phyloP scores from a whole-genome alignment of 2,888 invertebrate genomes.

The Adelphocoris suturalis region DNA sequence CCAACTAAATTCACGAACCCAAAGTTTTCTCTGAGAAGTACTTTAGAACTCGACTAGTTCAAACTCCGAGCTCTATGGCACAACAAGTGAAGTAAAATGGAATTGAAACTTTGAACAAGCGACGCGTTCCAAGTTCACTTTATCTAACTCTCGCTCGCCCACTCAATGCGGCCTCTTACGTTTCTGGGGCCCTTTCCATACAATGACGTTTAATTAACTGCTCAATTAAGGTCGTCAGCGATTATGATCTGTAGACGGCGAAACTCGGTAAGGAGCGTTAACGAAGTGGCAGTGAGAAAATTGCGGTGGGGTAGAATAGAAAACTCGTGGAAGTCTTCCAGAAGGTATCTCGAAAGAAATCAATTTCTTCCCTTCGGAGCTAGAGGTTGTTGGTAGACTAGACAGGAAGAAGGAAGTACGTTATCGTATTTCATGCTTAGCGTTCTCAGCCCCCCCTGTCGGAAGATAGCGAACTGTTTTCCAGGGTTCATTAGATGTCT shows the following conservation, averaged over 20 bases:
- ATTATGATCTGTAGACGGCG: slow-evolving; percentile 5
- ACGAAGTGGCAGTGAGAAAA: slow-evolving; percentile 40
- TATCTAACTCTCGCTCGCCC: not conserved
- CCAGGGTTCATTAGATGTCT: slow-evolving; percentile 33
- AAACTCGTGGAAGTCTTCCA: not conserved
- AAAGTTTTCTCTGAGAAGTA: not conserved
- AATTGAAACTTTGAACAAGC: slow-evolving; percentile 11
- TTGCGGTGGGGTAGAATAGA: not conserved
- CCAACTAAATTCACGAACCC: not conserved
- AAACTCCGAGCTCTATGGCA: not conserved
- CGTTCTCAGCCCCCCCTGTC: slow-evolving; percentile 14
- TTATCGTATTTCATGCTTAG: slow-evolving; percentile 55
- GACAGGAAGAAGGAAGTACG: slow-evolving; percentile 49
- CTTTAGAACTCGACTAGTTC: not conserved
- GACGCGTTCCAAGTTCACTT: not conserved
- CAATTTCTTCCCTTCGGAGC: slow-evolving; percentile 25
- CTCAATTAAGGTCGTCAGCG: slow-evolving; percentile 37
- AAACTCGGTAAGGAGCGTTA: slow-evolving; percentile 1
- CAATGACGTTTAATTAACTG: slow-evolving; percentile 38
- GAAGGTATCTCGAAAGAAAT: slow-evolving; percentile 31
- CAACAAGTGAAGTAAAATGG: not conserved
- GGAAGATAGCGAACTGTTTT: slow-evolving; percentile 41
- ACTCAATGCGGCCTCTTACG: not conserved
- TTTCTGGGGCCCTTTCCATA: not conserved
- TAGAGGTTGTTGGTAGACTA: slow-evolving; percentile 22